phyloP scores from a whole-genome alignment of 2,113 vertebrate genomes.

The Hiodon tergisus region DNA sequence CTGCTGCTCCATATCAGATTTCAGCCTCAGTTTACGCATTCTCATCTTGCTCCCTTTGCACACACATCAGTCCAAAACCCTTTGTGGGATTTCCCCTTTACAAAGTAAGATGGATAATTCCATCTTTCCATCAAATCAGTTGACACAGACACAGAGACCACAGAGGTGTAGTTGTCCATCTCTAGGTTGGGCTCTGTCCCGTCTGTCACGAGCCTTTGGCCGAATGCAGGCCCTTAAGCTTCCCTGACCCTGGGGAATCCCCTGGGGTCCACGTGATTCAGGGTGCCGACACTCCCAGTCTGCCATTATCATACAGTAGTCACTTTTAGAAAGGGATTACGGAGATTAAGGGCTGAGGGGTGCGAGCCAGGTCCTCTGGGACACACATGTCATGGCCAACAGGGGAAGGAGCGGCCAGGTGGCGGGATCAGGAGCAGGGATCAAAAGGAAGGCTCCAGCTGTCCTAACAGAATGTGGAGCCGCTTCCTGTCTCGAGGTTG shows the following conservation, averaged over 20 bases:
- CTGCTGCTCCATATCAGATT: constrained; percentile 31
- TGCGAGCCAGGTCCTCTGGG: neutral
- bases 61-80: neutral
- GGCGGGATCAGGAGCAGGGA: constrained; percentile 1
- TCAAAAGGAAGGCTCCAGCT: neutral
- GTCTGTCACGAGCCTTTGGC: too few species aligned
- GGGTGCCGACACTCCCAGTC: neutral
- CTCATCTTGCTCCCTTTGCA: neutral
- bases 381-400: neutral
- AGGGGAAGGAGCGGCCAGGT: constrained; percentile 9
- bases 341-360: constrained; percentile 5
- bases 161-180: neutral
- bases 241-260: neutral
- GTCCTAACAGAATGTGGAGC: neutral
- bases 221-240: too few species aligned
- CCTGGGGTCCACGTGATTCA: neutral
- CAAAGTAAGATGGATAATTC: neutral
- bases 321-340: constrained; percentile 12
- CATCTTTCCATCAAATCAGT: neutral
- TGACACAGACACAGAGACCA: neutral
- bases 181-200: too few species aligned
- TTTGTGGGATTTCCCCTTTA: constrained; percentile 7
- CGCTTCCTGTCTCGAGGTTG: neutral
- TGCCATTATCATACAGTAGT: neutral
- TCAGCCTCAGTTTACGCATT: neutral